phyloP scores from a whole-genome alignment of 2,888 invertebrate species.

The Drosophila quinaria region DNA sequence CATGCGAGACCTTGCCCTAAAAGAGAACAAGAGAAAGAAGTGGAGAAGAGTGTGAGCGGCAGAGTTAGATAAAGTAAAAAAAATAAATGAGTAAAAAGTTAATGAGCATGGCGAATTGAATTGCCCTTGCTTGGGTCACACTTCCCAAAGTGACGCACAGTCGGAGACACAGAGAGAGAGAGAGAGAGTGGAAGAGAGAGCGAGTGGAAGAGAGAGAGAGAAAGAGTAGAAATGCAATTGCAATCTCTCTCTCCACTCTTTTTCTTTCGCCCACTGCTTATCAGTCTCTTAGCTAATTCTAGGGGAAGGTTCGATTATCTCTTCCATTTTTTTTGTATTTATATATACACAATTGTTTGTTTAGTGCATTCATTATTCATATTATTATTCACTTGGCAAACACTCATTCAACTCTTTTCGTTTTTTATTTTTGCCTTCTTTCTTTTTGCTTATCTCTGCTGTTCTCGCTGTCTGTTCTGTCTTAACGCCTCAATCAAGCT shows the following conservation, averaged over 20 bases:
- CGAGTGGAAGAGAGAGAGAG: not conserved
- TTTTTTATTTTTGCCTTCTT: constrained; percentile 26
- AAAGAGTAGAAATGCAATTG: constrained; percentile 6
- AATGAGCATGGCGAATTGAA: constrained; percentile 70
- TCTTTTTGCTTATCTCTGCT: constrained; percentile 33
- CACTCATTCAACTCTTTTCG: constrained; percentile 28
- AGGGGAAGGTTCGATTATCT: constrained; percentile 9
- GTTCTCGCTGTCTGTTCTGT: constrained; percentile 6
- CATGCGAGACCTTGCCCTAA: constrained; percentile 86
- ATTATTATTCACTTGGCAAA: constrained; percentile 25
- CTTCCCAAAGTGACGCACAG: constrained; percentile 27
- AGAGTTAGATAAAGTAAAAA: constrained; percentile 20
- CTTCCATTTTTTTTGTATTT: not conserved
- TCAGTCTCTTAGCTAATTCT: constrained; percentile 8
- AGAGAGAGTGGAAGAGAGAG: not conserved
- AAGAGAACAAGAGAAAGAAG: constrained; percentile 1
- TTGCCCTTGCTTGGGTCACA: constrained; percentile 17
- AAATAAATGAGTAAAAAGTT: constrained; percentile 33
- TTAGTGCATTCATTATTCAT: constrained; percentile 10
- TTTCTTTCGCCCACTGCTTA: constrained; percentile 9
- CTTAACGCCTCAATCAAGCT: constrained; percentile 40
- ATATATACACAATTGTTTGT: not conserved
- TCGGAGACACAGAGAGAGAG: not conserved
- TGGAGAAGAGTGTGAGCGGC: constrained; percentile 23
- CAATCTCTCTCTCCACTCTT: not conserved